Base-by-base conservation (phyloP, 2,797 vertebrate species). In the Pseudochromis fuscus region DNA sequence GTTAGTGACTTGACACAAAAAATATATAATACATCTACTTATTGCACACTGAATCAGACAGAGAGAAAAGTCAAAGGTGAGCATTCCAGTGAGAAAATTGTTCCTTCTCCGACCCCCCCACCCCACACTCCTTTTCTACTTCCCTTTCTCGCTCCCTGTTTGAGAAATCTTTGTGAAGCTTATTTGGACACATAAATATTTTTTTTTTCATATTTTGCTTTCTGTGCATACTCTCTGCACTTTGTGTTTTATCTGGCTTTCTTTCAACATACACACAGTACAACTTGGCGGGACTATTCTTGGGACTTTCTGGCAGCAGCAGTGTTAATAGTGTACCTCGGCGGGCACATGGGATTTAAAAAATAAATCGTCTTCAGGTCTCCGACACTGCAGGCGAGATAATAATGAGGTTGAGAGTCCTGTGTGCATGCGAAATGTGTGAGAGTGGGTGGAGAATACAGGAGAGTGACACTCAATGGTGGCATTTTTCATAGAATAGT, bases 41-140 rank as follows among this genome's bases (percentile, higher is more conserved):
- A 97, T 97, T 98, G 96, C 96, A 97, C 96, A 95, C 90, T 94
- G 95, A 93, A 92, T 95, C 92, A 93, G 93, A 92, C 89, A 85
- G 85, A 91, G 85, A 89, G 83, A 85, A 87, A 82, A 82, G 85
- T 89, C 88, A 81, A 77, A 95, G 94, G 96, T 96, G 96, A 96
- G 96, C 96, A 97, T 97, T 97, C 91, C 92, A 90, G 92, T 93
- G 90, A 91, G 87, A 92, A 88, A 85, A 56, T 70, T 74, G 27
- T 75, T 61, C 76, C 64, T 23, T 16, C 24, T 40, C 64, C 6
- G 4, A 46, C 38, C 27, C 64, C 25, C 27, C 15, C 33, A 25
- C 9, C 63, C 73, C 40, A 40, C 44, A n/a, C 33, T n/a, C 9
- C 9, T 40, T 62, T 45, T 50, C 52, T 61, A 48, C 52, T 25